These are phyloP conservation scores for Eupeodes latifasciatus DNA, from an alignment of 2,888 invertebrate species.

Conservation along the genomic window DNA sequence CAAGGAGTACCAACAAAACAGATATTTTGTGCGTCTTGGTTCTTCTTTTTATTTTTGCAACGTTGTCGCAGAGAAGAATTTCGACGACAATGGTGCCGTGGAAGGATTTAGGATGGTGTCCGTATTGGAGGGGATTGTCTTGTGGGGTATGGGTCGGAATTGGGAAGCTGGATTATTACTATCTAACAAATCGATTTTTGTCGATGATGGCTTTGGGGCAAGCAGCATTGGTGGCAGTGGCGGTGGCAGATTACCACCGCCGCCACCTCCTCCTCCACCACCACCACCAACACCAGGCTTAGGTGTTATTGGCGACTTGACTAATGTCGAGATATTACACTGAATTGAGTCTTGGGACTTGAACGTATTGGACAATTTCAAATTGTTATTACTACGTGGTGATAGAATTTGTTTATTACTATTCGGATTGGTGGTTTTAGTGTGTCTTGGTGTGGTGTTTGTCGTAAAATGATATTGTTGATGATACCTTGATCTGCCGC, in stretches of 20 bases:
- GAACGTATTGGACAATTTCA: slow-evolving; percentile 83
- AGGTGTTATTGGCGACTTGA: slow-evolving; percentile 83
- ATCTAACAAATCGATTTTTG: slow-evolving; percentile 76
- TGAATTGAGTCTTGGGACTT: slow-evolving; percentile 84
- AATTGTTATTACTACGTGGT: slow-evolving; percentile 83
- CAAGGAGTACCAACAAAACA: slow-evolving; percentile 42
- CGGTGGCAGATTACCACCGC: slow-evolving; percentile 57
- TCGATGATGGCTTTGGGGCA: slow-evolving; percentile 77
- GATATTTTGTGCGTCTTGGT: slow-evolving; percentile 23
- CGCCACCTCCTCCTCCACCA: slow-evolving; percentile 24
- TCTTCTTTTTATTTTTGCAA: slow-evolving; percentile 82
- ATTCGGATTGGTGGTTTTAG: slow-evolving; percentile 83
- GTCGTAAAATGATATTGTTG: slow-evolving; percentile 85
- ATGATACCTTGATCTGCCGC: slow-evolving; percentile 89
- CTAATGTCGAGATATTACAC: slow-evolving; percentile 83
- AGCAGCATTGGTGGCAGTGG: slow-evolving; percentile 77
- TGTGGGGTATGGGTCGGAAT: slow-evolving; percentile 84
- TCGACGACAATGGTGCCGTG: slow-evolving; percentile 83
- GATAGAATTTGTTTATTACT: slow-evolving; percentile 83
- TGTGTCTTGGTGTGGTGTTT: slow-evolving; percentile 85
- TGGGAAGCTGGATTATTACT: slow-evolving; percentile 83
- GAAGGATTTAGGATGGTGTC: slow-evolving; percentile 81
- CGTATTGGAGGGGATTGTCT: slow-evolving; percentile 81
- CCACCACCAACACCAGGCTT: slow-evolving; percentile 77
- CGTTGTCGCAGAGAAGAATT: slow-evolving; percentile 84